A percentile compares a stretch with the other conserved stretches of the same genome.
Conservation (phyloP, 2,888 invertebrate genomes). For the Catocala nupta region DNA sequence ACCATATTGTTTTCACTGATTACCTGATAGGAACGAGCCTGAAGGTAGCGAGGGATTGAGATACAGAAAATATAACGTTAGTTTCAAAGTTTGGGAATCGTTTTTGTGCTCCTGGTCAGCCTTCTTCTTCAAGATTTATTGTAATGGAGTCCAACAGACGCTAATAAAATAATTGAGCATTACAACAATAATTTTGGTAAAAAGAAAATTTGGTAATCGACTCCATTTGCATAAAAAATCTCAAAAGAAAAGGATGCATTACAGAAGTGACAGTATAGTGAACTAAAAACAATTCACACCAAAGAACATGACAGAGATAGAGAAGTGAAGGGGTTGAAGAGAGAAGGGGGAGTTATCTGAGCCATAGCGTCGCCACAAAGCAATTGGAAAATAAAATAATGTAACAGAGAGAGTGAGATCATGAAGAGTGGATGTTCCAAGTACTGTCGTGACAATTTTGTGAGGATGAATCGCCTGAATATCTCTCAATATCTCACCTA, state of each 20-base stretch:
- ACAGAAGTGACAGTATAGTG: conserved; percentile 43
- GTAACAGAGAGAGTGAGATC: conserved; percentile 76
- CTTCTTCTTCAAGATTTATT: conserved; percentile 51
- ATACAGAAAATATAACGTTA: conserved; percentile 88
- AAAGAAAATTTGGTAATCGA: conserved; percentile 34
- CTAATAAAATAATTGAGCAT: conserved; percentile 18
- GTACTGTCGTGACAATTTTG: conserved; percentile 56
- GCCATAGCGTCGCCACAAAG: conserved; percentile 86
- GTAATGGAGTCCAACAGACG: conserved; percentile 41
- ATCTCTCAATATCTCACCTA: conserved; percentile 36
- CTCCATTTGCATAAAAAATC: conserved; percentile 56
- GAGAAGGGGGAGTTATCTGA: conserved; percentile 67
- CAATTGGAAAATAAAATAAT: conserved; percentile 79
- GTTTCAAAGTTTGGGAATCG: conserved; percentile 72
- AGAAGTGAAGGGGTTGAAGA: conserved; percentile 44
- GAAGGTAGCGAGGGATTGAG: conserved; percentile 90
- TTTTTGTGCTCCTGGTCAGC: conserved; percentile 57
- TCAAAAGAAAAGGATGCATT: conserved; percentile 52
- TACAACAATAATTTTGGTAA: conserved; percentile 16
- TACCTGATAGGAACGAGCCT: conserved; percentile 96
- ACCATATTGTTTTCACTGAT: conserved; percentile 86
- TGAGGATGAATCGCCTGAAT: conserved; percentile 61
- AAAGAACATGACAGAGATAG: conserved; percentile 60
- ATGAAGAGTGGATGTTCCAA: conserved; percentile 69
- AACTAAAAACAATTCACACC: conserved; percentile 47